A percentile compares a stretch with the other conserved stretches of the same genome.
Evolutionary conservation across 2,797 vertebrate genomes (phyloP).

Genomic region (Cichlasoma orientale): DNA sequence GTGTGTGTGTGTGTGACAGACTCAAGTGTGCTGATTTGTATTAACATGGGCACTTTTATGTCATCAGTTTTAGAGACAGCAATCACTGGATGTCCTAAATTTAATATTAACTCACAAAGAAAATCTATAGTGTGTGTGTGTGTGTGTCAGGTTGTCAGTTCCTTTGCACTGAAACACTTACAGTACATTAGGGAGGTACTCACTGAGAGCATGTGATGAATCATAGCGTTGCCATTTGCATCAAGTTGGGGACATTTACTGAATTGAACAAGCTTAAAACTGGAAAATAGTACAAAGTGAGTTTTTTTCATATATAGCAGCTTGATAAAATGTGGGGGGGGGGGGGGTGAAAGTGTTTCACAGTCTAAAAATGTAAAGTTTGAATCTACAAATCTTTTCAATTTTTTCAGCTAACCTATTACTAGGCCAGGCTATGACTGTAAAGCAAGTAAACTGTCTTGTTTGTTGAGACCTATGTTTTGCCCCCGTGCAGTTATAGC

Average conservation of each 20-base stretch:
- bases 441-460: not conserved
- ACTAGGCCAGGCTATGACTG: not conserved
- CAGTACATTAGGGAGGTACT: too few relatives aligned
- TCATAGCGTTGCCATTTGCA: not conserved
- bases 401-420: not conserved
- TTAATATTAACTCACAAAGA: not conserved
- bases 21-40: rapidly evolving
- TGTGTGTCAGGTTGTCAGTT: too few relatives aligned
- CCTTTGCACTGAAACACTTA: too few relatives aligned
- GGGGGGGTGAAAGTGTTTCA: too few relatives aligned
- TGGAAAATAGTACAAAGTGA: not conserved
- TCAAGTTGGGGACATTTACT: too few relatives aligned
- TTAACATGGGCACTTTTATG: not conserved
- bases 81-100: not conserved
- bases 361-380: too few relatives aligned
- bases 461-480: not conserved
- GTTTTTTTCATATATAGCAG: too few relatives aligned
- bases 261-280: not conserved
- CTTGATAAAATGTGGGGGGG: too few relatives aligned
- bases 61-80: not conserved
- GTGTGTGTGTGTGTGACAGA: not conserved
- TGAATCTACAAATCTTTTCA: too few relatives aligned
- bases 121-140: too few relatives aligned
- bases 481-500: too few relatives aligned
- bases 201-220: not conserved